A percentile compares a stretch with the other conserved stretches of the same genome.
Evolutionary conservation across 1,140 invertebrate species (phyloP).

Genomic region (Diorhabda carinulata): DNA sequence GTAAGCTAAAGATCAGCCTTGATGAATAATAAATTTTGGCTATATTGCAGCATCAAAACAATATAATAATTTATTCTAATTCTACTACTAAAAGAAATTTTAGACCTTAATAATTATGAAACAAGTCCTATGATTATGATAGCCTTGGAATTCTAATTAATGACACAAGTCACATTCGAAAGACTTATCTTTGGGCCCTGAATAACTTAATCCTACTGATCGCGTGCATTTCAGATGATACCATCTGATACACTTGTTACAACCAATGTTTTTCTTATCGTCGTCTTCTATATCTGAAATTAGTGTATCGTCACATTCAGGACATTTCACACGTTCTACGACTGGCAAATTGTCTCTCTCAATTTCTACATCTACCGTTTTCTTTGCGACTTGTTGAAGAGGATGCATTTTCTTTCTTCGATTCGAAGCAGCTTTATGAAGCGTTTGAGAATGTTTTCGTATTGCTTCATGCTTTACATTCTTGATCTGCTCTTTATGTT

Average conservation of each 20-base stretch:
- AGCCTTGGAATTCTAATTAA: constrained; percentile 11
- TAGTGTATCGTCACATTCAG: constrained; percentile 4
- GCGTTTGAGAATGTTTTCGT: not conserved
- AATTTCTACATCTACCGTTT: constrained; percentile 4
- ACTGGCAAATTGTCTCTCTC: constrained; percentile 7
- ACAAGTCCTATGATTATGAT: constrained; percentile 7
- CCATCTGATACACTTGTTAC: constrained; percentile 9
- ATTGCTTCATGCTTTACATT: not conserved
- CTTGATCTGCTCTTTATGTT: constrained; percentile 3
- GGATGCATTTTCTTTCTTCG: constrained; percentile 7
- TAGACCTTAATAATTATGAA: constrained; percentile 5
- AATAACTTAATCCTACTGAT: not conserved
- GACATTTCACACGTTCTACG: constrained; percentile 11
- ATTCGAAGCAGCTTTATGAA: constrained; percentile 7
- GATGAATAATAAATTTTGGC: constrained; percentile 8
- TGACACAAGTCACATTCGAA: constrained; percentile 1
- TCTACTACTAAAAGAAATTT: constrained; percentile 12
- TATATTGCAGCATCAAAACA: constrained; percentile 9
- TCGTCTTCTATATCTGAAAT: constrained; percentile 8
- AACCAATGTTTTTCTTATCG: constrained; percentile 15
- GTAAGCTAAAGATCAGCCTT: not conserved
- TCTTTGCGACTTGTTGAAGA: not conserved
- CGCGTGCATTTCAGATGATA: constrained; percentile 6
- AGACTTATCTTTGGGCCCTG: not conserved
- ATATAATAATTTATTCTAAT: constrained; percentile 7